Base-by-base conservation (phyloP, 2,888 invertebrate species). In the Ischnura elegans region DNA sequence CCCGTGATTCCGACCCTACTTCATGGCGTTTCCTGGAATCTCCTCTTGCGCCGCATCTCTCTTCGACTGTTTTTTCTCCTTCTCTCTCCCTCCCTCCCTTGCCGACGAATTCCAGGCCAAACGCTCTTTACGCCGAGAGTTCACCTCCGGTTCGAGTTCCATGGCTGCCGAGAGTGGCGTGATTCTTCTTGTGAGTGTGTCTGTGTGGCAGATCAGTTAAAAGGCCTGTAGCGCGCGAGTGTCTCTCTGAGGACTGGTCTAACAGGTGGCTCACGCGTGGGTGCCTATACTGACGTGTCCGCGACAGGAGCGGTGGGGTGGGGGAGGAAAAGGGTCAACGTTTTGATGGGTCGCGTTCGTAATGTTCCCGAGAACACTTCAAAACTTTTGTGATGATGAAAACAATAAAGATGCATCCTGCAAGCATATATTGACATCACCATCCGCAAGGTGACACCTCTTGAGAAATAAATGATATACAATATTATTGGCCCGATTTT, bases 71-170 rank as follows among this genome's bases (percentile, higher is more conserved):
- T 36, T 76, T 36, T 76, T 55, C 29, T 36, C 36, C 10, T 76
- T 2, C 13, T 2, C 19, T 8, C 51, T 76, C 76, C 16, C 5
- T n/a, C n/a, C n/a, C n/a, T n/a, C n/a, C n/a, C n/a, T n/a, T n/a
- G n/a, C n/a, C n/a, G n/a, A n/a, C 76, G 36, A 36, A 76, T 76
- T 76, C 76, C 76, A 76, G 76, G 76, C 76, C 76, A 76, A 76
- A 76, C 76, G 76, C 29, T 76, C 76, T 51, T 51, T 51, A 51
- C 13, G 19, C 25, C 29, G 25, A 13, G 29, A 76, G 36, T 76
- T 36, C 76, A 76, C 29, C 76, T 76, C 76, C 76, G 76, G 76
- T 76, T 51, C 16, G 76, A 10, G 76, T 36, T 76, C 76, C 76
- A 10, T 76, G 29, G 4, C 76, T 10, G 5, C 76, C 29, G 76